Evolutionary conservation across 1,140 invertebrate genomes (phyloP), one percentile per base, ranked within the genome.

Genomic region (Metaphire vulgaris): DNA sequence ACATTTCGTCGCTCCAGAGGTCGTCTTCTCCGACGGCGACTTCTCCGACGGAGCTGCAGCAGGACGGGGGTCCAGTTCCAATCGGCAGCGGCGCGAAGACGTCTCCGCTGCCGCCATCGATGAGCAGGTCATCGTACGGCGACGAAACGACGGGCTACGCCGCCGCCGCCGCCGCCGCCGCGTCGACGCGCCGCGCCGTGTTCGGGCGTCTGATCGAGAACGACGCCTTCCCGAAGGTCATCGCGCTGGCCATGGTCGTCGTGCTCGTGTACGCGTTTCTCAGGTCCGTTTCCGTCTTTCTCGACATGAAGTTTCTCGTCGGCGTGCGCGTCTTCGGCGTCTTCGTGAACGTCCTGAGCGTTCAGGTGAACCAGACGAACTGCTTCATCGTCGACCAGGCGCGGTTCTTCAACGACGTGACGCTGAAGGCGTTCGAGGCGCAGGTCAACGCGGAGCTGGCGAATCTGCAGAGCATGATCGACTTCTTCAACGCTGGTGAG

Each of bases 361-460:
- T 76, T 21, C 34, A 68, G 30, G n/a, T 75, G 29, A 72, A 76
- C 68, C 77, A 75, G 41, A 78, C 77, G 16, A 76, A 78, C 64
- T 33, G 33, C 74, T 78, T 76, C 68, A n/a, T 78, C 64, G 33
- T 29, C 29, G 33, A 76, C n/a, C 77, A 78, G 56, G 77, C 77
- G n/a, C 41, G 70, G 12, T 67, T 76, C 69, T 69, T 78, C n/a
- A 78, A 78, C 33, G 15, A 29, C 2, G 74, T 78, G 30, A 64
- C 74, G 28, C 69, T 78, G 74, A 74, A 64, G 16, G 69, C 65
- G n/a, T 78, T 76, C 34, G 28, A 76, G 30, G 32, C 16, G 2
- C 74, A 75, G 29, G 76, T 78, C 74, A 34, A 31, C 1, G 33
- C 74, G 56, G 74, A 70, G 26, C 32, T 76, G 26, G 34, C 75